Evolutionary conservation across 2,797 vertebrate species (phyloP), one percentile per base, ranked within the genome.

Genomic region (Falco cherrug): DNA sequence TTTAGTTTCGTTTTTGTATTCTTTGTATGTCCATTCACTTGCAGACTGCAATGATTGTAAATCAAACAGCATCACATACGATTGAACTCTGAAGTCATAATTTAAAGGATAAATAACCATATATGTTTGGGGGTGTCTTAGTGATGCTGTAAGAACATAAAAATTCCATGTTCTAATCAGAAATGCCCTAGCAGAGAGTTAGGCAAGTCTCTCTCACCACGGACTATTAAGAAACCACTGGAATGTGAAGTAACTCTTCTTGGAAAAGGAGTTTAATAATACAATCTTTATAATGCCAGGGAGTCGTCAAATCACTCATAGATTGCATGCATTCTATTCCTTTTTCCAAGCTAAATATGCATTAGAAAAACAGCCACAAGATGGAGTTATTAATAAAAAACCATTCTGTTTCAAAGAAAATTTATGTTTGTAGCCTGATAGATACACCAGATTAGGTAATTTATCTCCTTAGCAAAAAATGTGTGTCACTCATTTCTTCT

Each of bases 251-350:
- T 59, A 83, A 87, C 35, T 87, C 41, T 90, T 91, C 47, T 63
- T 82, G 48, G 45, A 70, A 90, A 95, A 96, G 14, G 31, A 95
- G 95, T 97, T 91, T 93, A 97, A 96, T 95, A 97, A 87, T 74
- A 82, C 51, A 94, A 67, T 87, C 76, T 94, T 77, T 84, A 51
- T 77, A 95, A 89, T 80, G 83, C 16, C 31, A 73, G 50, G 71
- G 83, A 96, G 43, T 70, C 97, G 88, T 96, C 94, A 97, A 95
- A 95, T 96, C 95, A 82, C 37, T 97, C 91, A 93, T 11, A 95
- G 75, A 90, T 51, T 39, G 31, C 37, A 84, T 78, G 5, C 19
- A 90, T 87, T 95, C 56, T 94, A 81, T 93, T 95, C 48, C 71
- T 92, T 82, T 71, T 89, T 94, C 39, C 57, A 83, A 89, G 47